Conservation (phyloP, 1,140 invertebrate genomes). For the Alviniconcha marisindica region DNA sequence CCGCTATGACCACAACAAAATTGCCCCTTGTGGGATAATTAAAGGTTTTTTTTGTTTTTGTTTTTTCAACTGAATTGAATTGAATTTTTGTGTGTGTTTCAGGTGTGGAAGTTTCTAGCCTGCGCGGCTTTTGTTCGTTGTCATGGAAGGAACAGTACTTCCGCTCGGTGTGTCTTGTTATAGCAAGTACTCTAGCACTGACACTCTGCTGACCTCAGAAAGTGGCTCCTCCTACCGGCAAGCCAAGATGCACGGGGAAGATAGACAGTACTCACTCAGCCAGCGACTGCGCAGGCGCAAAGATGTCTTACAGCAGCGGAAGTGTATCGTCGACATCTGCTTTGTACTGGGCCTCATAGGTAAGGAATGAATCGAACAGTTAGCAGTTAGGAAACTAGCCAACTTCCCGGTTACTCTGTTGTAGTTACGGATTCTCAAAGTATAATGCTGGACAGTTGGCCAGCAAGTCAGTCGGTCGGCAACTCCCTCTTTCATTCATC, state of each 20-base stretch:
- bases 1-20: too few species aligned
- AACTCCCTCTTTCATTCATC: too few species aligned
- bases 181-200: conserved; percentile 63
- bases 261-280: conserved; percentile 54
- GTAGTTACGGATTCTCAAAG: too few species aligned
- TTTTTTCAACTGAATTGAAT: too few species aligned
- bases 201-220: conserved; percentile 49
- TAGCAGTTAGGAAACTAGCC: too few species aligned
- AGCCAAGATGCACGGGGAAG: neutral
- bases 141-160: conserved; percentile 57
- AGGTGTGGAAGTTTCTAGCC: neutral
- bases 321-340: conserved; percentile 61
- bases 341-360: conserved; percentile 61
- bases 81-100: too few species aligned
- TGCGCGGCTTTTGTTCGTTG: neutral
- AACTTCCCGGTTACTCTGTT: too few species aligned
- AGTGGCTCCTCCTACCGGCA: conserved; percentile 24
- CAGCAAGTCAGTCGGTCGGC: too few species aligned
- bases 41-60: too few species aligned
- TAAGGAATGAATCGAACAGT: too few species aligned
- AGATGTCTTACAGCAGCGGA: conserved; percentile 59
- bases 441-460: too few species aligned
- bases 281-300: conserved; percentile 62
- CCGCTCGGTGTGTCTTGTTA: conserved; percentile 56
- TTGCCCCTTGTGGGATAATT: too few species aligned